Evolutionary conservation across 1,140 invertebrate species (phyloP).

Genomic region (Bombyx mori): ASM3026992v2 NC_085132.1:11499501-11500000

Average conservation of each 20-base stretch:
- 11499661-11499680: conserved; percentile 21
- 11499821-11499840: no score
- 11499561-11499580: no score
- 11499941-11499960: conserved; percentile 19
- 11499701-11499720: conserved; percentile 23
- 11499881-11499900: background rate
- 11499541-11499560: no score
- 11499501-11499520: no score
- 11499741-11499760: conserved; percentile 26
- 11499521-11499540: no score
- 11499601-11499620: no score
- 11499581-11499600: no score
- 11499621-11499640: no score
- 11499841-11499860: no score
- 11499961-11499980: conserved; percentile 17
- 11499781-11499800: conserved; percentile 25
- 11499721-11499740: conserved; percentile 29
- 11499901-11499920: conserved; percentile 23
- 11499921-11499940: conserved; percentile 32
- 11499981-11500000: conserved; percentile 19
- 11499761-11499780: conserved; percentile 24
- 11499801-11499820: no score
- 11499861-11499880: no score
- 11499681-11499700: conserved; percentile 27
- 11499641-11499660: background rate